These are phyloP conservation scores for Agelas oroides DNA, from an alignment of 37 sponge, comb jelly and placozoan genomes.

Conservation along the genomic window DNA sequence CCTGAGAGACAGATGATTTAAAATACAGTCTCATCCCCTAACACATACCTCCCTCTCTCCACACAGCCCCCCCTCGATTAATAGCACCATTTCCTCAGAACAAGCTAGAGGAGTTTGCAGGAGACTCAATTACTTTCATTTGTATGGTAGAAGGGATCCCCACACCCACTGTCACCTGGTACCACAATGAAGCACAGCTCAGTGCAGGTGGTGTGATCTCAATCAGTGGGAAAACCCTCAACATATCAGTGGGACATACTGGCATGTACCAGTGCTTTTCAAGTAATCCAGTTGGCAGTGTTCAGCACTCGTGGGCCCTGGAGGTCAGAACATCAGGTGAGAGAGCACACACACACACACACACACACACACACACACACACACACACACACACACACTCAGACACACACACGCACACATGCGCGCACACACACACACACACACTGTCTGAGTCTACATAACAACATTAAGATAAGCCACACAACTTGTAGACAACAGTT, in stretches of 20 bases:
- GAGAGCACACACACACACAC: background rate
- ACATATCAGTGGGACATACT: conserved; percentile 5
- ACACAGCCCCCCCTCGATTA: conserved; percentile 37
- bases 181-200: conserved; percentile 29
- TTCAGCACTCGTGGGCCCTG: conserved; percentile 29
- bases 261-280: conserved; percentile 78
- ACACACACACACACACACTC: no score
- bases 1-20: no score
- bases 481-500: no score
- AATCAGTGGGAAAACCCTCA: background rate
- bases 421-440: no score
- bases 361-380: no score
- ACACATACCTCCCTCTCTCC: background rate
- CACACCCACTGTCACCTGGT: conserved; percentile 35
- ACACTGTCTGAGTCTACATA: no score
- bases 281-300: conserved; percentile 11
- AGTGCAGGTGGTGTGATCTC: background rate
- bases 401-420: no score
- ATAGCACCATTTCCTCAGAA: background rate
- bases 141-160: conserved; percentile 37
- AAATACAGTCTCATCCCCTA: no score
- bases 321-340: conserved; percentile 56
- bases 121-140: conserved; percentile 15
- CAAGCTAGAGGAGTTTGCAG: conserved; percentile 3
- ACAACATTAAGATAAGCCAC: no score